Evolutionary conservation across 2,797 vertebrate species (phyloP).

Genomic region (Lophius americanus): DNA sequence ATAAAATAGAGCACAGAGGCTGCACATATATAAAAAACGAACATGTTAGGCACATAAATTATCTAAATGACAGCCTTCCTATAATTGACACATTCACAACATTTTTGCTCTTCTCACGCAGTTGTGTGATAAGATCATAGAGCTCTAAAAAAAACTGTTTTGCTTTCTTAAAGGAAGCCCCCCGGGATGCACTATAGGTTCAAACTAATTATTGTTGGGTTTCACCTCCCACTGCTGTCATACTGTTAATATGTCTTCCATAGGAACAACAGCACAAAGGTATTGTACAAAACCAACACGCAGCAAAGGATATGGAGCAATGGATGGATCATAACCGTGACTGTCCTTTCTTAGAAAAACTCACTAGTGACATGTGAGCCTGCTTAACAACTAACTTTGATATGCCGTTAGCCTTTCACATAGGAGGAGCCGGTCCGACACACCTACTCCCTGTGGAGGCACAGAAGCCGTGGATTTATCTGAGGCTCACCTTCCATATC

Average conservation of each 20-base stretch:
- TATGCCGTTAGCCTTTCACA: constrained; percentile 43
- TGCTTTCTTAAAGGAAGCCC: constrained; percentile 21
- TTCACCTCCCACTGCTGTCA: constrained; percentile 18
- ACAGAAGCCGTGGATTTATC: constrained; percentile 23
- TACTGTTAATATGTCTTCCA: constrained; percentile 14
- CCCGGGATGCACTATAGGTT: constrained; percentile 3
- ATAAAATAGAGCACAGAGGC: background rate
- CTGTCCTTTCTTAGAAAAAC: constrained; percentile 39
- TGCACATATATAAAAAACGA: background rate
- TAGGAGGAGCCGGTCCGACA: constrained; percentile 47
- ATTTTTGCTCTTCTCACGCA: background rate
- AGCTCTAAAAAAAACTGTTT: background rate
- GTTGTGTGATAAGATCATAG: constrained; percentile 11
- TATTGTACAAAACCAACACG: constrained; percentile 7
- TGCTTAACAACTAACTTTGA: constrained; percentile 36
- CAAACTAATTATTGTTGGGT: constrained; percentile 1
- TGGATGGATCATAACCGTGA: constrained; percentile 10
- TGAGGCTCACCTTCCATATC: constrained; percentile 42
- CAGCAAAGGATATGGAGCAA: constrained; percentile 1
- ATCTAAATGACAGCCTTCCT: background rate
- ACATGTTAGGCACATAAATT: background rate
- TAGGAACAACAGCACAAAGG: constrained; percentile 29
- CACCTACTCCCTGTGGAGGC: constrained; percentile 58
- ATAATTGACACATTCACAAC: background rate
- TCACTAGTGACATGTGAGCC: constrained; percentile 45